phyloP scores from a whole-genome alignment of 2,113 vertebrate species.

The Dicaeum eximium region DNA sequence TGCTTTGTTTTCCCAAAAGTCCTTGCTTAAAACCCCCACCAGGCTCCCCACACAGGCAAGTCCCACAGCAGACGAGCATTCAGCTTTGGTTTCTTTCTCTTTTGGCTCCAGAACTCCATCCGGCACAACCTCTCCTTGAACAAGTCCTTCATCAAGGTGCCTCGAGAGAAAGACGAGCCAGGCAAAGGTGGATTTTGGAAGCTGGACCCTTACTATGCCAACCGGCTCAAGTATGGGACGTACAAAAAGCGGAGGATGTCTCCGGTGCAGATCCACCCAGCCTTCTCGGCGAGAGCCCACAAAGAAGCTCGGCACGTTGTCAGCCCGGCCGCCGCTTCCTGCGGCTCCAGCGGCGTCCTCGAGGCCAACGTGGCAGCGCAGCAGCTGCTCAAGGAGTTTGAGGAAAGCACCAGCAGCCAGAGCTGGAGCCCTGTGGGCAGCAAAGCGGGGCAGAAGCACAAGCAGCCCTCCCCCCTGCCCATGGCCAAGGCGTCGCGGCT shows the following conservation, averaged over 20 bases:
- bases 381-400: conserved; percentile 84
- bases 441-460: conserved; percentile 77
- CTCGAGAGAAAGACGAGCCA: conserved; percentile 91
- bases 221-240: conserved; percentile 84
- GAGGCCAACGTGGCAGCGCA: conserved; percentile 77
- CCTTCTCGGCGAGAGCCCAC: conserved; percentile 67
- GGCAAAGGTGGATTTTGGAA: conserved; percentile 97
- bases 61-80: not conserved
- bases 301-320: not conserved
- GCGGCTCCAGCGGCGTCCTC: conserved; percentile 20
- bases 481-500: conserved; percentile 69
- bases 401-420: conserved; percentile 78
- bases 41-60: not conserved
- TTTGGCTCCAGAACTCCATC: conserved; percentile 86
- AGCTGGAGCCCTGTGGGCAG: conserved; percentile 66
- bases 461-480: conserved; percentile 70
- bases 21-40: not conserved
- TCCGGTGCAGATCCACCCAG: conserved; percentile 85
- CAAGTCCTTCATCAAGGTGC: conserved; percentile 98
- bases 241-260: conserved; percentile 87
- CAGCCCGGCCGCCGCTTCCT: not conserved
- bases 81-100: conserved; percentile 10
- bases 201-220: conserved; percentile 90
- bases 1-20: not conserved
- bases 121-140: conserved; percentile 96